Base-by-base conservation (phyloP, 2,797 vertebrate species). In the Sitta carolinensis region DNA sequence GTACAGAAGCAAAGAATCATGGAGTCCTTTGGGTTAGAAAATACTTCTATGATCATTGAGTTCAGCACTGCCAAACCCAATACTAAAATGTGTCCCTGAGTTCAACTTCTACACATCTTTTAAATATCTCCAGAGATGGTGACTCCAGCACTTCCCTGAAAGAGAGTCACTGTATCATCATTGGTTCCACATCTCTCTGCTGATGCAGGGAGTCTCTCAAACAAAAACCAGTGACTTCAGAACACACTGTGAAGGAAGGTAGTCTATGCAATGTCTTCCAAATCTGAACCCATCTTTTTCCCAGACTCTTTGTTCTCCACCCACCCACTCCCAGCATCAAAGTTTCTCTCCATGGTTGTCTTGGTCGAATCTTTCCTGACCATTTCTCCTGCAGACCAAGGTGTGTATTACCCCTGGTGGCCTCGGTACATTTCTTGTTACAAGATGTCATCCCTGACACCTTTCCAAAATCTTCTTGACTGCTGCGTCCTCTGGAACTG, bases 61-160 rank as follows among this genome's bases (percentile, higher is more conserved):
- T 52, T 30, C 58, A 47, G 45, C n/a, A 58, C 45, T 52, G 15
- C 15, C 45, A 52, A 20, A 23, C 27, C 21, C 25, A 64, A 19
- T 17, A 23, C 9, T 64, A 47, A 34, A 52, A 27, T 0, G 0
- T 32, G 9, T 52, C 38, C 21, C 43, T 51, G 23, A 34, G 7
- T 52, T 50, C 21, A 38, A 40, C 21, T 34, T 40, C 27, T 11
- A 29, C 23, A 16, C 10, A 14, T 21, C 38, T 45, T 77, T 32
- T 34, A 58, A 51, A 40, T 8, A 27, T 10, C n/a, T 52, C 30
- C 21, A 12, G 64, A 52, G 30, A 40, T 32, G 25, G 45, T 52
- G 64, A 77, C 25, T 26, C 38, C 64, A 77, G 21, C 38, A 34
- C 7, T 20, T 32, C 45, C 45, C 64, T 25, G 54, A 69, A 66